Evolutionary conservation across 2,113 vertebrate genomes (phyloP).

Genomic region (Pavo muticus): DNA sequence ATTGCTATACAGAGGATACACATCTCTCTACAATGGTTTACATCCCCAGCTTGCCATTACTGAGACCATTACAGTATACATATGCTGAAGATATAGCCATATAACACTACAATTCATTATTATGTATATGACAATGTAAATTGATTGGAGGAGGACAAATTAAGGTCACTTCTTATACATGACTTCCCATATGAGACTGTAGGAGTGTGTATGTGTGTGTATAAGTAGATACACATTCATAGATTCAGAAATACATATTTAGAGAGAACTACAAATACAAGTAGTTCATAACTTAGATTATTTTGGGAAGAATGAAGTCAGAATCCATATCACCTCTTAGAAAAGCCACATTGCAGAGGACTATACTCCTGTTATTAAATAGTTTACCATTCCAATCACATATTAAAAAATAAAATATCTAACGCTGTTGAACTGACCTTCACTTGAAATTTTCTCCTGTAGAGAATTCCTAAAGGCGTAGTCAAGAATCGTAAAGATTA

Average conservation of each 20-base stretch:
- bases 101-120: not conserved
- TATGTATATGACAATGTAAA: not conserved
- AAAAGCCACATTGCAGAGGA: not conserved
- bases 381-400: not conserved
- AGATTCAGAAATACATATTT: not conserved
- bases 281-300: not conserved
- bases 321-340: not conserved
- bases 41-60: not conserved
- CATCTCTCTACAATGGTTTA: not conserved
- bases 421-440: not conserved
- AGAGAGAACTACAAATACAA: not conserved
- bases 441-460: not conserved
- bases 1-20: not conserved
- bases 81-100: not conserved
- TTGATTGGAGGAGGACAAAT: not conserved
- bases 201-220: not conserved
- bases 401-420: conserved; percentile 48
- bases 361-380: not conserved
- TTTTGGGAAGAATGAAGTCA: not conserved
- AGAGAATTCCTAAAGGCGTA: not conserved
- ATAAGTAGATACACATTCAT: not conserved
- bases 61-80: not conserved
- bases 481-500: not conserved
- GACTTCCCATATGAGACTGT: not conserved
- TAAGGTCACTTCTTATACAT: conserved; percentile 1